A percentile compares a stretch with the other conserved stretches of the same genome.
Evolutionary conservation across 2,888 invertebrate species (phyloP).

Genomic region (Neocrepidodera transversa): DNA sequence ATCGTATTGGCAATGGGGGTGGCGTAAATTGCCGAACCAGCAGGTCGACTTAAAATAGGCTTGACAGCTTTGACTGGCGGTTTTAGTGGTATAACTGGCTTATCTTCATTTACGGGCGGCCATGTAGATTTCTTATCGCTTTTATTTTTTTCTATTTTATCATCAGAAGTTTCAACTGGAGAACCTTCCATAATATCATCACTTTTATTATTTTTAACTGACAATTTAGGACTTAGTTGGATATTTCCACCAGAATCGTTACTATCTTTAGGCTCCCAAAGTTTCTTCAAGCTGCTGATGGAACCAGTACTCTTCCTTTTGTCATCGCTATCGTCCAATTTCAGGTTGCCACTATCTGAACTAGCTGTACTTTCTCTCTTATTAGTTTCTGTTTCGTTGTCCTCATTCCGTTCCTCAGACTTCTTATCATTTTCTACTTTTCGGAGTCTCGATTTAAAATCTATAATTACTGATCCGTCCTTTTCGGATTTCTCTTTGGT

Average conservation of each 20-base stretch:
- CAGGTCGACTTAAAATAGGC: conserved; percentile 62
- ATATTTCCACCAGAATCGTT: conserved; percentile 61
- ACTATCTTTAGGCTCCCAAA: conserved; percentile 86
- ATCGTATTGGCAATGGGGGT: conserved; percentile 67
- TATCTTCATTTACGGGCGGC: conserved; percentile 64
- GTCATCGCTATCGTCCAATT: conserved; percentile 74
- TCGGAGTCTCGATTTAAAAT: conserved; percentile 83
- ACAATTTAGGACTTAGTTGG: conserved; percentile 72
- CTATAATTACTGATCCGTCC: conserved; percentile 73
- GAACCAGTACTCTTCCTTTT: conserved; percentile 91
- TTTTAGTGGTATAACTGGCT: conserved; percentile 75
- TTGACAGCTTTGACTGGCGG: conserved; percentile 71
- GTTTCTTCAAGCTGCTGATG: conserved; percentile 88
- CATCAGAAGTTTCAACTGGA: conserved; percentile 58
- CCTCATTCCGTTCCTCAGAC: conserved; percentile 51
- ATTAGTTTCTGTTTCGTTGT: conserved; percentile 55
- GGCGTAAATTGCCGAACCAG: conserved; percentile 75
- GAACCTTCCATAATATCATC: conserved; percentile 59
- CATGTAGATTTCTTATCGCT: conserved; percentile 62
- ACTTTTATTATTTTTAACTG: conserved; percentile 61
- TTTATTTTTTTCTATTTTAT: conserved; percentile 53
- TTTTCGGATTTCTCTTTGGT: conserved; percentile 65
- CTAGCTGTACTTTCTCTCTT: conserved; percentile 61
- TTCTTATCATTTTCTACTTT: conserved; percentile 73
- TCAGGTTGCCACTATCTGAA: conserved; percentile 58